A percentile compares a stretch with the other conserved stretches of the same genome.
Evolutionary conservation across 2,797 vertebrate genomes (phyloP).

Genomic region (Hoplostethus atlanticus): DNA sequence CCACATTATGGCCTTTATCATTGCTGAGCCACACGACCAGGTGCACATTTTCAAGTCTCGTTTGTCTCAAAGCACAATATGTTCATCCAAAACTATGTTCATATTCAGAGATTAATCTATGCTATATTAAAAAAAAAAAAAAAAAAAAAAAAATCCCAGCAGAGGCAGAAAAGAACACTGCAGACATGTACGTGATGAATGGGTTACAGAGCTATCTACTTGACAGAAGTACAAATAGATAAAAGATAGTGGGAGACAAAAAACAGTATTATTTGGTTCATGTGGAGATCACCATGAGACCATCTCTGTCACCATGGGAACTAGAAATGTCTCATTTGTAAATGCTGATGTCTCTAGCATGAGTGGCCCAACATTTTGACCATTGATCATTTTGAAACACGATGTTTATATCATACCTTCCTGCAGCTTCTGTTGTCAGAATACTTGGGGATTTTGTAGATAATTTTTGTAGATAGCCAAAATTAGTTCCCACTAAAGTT

Average conservation of each 20-base stretch:
- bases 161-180: not conserved
- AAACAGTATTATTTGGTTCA: slow-evolving; percentile 45
- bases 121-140: not conserved
- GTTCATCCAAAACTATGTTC: not conserved
- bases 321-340: slow-evolving; percentile 55
- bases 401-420: not conserved
- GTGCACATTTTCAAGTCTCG: no score
- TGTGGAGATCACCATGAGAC: slow-evolving; percentile 26
- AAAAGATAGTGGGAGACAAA: slow-evolving; percentile 18
- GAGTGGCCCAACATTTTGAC: not conserved
- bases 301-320: slow-evolving; percentile 67
- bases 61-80: not conserved
- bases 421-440: not conserved
- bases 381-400: not conserved
- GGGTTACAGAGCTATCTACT: not conserved
- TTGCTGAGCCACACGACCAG: not conserved
- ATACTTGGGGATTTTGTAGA: not conserved
- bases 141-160: not conserved
- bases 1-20: not conserved
- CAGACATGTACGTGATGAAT: not conserved
- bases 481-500: not conserved
- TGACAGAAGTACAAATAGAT: slow-evolving; percentile 25
- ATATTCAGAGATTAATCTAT: not conserved
- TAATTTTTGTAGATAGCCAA: not conserved
- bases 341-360: slow-evolving; percentile 45